Evolutionary conservation across 2,797 vertebrate genomes (phyloP).

Genomic region (Hemibagrus guttatus): DNA sequence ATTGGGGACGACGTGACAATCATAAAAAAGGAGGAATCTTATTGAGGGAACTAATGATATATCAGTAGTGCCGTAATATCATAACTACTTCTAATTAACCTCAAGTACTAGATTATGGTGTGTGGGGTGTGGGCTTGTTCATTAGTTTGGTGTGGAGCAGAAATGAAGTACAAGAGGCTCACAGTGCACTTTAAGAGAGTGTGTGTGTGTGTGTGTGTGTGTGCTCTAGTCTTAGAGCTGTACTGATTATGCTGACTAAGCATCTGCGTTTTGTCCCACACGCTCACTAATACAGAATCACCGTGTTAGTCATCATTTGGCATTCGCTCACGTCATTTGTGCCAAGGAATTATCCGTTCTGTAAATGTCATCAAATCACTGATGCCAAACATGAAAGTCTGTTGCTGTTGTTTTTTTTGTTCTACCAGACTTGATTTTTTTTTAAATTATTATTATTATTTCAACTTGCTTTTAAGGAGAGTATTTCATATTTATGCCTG

Average conservation of each 20-base stretch:
- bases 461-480: not conserved
- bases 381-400: not conserved
- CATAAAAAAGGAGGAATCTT: conserved; percentile 35
- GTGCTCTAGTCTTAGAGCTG: not conserved
- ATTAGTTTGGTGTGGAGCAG: not conserved
- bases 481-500: not conserved
- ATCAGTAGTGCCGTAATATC: conserved; percentile 43
- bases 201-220: not conserved
- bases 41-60: conserved; percentile 40
- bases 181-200: not conserved
- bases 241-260: not conserved
- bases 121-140: conserved; percentile 18
- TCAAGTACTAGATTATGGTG: not conserved
- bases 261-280: conserved; percentile 1
- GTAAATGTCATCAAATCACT: conserved; percentile 12
- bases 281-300: not conserved
- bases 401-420: not conserved
- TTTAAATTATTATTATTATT: too few relatives aligned
- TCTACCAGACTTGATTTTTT: not conserved
- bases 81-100: conserved; percentile 47
- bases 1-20: conserved; percentile 39
- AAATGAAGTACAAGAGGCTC: not conserved
- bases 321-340: not conserved
- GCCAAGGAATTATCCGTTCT: not conserved
- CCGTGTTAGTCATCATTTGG: not conserved